Evolutionary conservation across 2,888 invertebrate species (phyloP).

Genomic region (Clanis bilineata): DNA sequence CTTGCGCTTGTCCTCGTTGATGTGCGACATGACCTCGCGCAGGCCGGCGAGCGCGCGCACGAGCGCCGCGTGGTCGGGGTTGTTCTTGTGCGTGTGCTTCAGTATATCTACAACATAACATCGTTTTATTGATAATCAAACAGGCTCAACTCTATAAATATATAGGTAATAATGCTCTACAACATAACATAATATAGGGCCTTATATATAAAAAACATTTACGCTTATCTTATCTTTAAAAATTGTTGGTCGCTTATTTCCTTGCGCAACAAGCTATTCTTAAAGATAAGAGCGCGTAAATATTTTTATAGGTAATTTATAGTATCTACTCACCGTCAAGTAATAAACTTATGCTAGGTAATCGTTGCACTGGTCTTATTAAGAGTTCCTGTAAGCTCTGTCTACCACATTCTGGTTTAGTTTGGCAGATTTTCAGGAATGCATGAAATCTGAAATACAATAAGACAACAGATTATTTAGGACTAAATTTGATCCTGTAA

Average conservation of each 20-base stretch:
- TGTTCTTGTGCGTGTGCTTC: conserved; percentile 94
- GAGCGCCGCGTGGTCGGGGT: conserved; percentile 93
- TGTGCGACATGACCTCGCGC: conserved; percentile 96
- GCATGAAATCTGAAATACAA: conserved; percentile 90
- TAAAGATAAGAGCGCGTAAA: no score
- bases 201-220: no score
- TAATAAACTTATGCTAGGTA: conserved; percentile 97
- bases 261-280: no score
- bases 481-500: no score
- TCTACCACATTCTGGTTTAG: conserved; percentile 96
- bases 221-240: no score
- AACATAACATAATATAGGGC: background rate
- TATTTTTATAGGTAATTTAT: no score
- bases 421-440: conserved; percentile 97
- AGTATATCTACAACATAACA: conserved; percentile 87
- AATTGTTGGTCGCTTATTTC: no score
- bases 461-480: background rate
- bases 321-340: conserved; percentile 93
- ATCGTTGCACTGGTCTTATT: conserved; percentile 98
- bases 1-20: conserved; percentile 98
- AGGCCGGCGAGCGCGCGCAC: conserved; percentile 93
- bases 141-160: no score
- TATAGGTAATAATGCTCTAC: no score
- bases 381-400: conserved; percentile 97
- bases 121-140: background rate